Conservation (phyloP, 2,797 vertebrate genomes). For the Gymnothorax javanicus region DNA sequence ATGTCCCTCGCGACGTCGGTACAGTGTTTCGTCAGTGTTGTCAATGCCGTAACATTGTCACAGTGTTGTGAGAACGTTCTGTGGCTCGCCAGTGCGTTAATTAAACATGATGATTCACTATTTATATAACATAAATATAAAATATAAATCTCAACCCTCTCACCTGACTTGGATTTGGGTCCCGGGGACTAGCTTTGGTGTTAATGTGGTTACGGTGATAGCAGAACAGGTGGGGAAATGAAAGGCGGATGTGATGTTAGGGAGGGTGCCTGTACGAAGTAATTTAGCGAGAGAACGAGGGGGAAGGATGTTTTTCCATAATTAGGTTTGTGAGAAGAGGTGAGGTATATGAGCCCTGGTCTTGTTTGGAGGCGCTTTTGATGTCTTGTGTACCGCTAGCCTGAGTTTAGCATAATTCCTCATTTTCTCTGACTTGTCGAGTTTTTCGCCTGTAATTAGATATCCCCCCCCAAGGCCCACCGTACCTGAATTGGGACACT, state of each 20-base stretch:
- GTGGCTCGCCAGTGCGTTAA: too few species aligned
- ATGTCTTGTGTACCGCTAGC: neutral
- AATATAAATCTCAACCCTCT: too few species aligned
- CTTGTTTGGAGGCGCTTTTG: neutral
- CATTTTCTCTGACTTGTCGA: too few species aligned
- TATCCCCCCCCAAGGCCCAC: neutral
- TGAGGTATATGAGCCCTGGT: too few species aligned
- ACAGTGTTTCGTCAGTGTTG: too few species aligned
- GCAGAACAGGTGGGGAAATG: neutral
- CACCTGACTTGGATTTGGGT: too few species aligned
- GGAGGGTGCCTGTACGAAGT: neutral
- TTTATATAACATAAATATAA: too few species aligned
- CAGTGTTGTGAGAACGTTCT: too few species aligned
- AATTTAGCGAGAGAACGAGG: neutral
- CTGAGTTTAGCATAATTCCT: neutral
- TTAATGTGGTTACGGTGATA: neutral
- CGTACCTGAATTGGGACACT: neutral
- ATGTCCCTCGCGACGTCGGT: too few species aligned
- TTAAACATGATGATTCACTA: too few species aligned
- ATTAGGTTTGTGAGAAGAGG: neutral
- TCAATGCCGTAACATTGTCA: too few species aligned
- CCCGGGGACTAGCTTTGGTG: too few species aligned
- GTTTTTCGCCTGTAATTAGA: neutral
- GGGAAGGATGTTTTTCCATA: neutral
- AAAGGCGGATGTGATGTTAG: neutral